Percentiles rank a stretch among this genome's conserved stretches.
These are phyloP conservation scores for Subanguina moxae DNA, from an alignment of 1,140 invertebrate genomes.

Conservation along the genomic window DNA sequence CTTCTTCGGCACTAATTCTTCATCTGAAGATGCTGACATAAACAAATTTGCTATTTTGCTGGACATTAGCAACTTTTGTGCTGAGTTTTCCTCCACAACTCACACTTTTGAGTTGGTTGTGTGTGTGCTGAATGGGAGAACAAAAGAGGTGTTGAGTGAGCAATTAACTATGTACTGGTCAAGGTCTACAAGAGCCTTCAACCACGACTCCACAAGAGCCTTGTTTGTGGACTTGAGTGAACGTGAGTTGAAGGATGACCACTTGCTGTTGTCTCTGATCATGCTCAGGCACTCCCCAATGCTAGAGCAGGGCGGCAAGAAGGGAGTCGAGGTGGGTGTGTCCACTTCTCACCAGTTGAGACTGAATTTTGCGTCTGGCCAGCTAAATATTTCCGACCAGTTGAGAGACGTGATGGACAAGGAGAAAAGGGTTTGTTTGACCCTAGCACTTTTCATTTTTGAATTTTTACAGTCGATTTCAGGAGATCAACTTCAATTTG, in stretches of 20 bases:
- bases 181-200: not conserved
- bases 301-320: not conserved
- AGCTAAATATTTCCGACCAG: slow-evolving; percentile 13
- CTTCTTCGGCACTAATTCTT: not conserved
- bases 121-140: slow-evolving; percentile 10
- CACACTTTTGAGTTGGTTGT: slow-evolving; percentile 21
- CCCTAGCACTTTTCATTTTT: no score
- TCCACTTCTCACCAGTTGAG: not conserved
- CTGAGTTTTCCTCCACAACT: not conserved
- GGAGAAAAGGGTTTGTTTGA: slow-evolving; percentile 38
- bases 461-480: no score
- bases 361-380: slow-evolving; percentile 15
- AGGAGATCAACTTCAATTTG: no score
- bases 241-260: slow-evolving; percentile 25
- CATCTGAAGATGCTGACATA: not conserved
- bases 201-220: slow-evolving; percentile 1
- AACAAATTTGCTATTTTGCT: not conserved
- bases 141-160: not conserved
- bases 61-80: not conserved
- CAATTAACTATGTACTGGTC: slow-evolving; percentile 9
- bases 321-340: not conserved
- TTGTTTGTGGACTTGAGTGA: slow-evolving; percentile 19
- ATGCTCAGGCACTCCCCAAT: not conserved
- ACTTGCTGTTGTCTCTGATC: not conserved
- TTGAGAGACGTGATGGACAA: slow-evolving; percentile 30